These are phyloP conservation scores for Characodon lateralis DNA, from an alignment of 2,797 vertebrate genomes.

Conservation along the genomic window DNA sequence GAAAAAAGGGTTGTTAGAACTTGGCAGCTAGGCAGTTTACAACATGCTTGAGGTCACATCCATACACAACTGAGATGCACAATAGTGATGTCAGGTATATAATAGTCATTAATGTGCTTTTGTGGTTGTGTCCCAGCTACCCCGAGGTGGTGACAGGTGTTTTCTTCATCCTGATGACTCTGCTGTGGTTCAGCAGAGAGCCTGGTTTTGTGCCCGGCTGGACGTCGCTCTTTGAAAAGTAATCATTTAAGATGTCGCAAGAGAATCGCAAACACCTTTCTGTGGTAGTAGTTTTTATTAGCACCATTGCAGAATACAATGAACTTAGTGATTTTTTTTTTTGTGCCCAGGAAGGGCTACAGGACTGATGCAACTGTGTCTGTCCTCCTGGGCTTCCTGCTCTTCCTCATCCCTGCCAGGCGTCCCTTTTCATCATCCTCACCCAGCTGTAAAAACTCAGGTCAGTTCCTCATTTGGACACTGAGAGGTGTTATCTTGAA, in stretches of 20 bases:
- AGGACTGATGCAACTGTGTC: constrained; percentile 96
- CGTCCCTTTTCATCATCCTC: constrained; percentile 85
- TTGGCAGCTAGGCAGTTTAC: background rate
- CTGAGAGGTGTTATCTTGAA: background rate
- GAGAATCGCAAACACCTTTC: background rate
- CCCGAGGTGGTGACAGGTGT: constrained; percentile 95
- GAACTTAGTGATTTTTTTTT: background rate
- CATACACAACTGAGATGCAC: background rate
- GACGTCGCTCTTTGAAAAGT: constrained; percentile 97
- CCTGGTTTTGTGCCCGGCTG: constrained; percentile 96
- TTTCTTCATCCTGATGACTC: constrained; percentile 96
- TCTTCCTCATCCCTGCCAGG: constrained; percentile 96
- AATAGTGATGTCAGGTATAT: constrained; percentile 1
- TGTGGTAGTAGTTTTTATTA: background rate
- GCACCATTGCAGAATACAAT: background rate
- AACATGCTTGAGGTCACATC: background rate
- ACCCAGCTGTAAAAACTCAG: constrained; percentile 73
- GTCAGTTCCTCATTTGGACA: constrained; percentile 66
- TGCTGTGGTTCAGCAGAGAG: constrained; percentile 98
- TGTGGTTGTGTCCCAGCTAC: constrained; percentile 81
- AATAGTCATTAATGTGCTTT: constrained; percentile 17
- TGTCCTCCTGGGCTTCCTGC: constrained; percentile 93
- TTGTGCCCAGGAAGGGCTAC: constrained; percentile 88
- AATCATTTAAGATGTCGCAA: constrained; percentile 48
- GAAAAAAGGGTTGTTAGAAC: background rate